These are phyloP conservation scores for Caenorhabditis inopinata DNA, from an alignment of 1,140 invertebrate species.

Conservation along the genomic window DNA sequence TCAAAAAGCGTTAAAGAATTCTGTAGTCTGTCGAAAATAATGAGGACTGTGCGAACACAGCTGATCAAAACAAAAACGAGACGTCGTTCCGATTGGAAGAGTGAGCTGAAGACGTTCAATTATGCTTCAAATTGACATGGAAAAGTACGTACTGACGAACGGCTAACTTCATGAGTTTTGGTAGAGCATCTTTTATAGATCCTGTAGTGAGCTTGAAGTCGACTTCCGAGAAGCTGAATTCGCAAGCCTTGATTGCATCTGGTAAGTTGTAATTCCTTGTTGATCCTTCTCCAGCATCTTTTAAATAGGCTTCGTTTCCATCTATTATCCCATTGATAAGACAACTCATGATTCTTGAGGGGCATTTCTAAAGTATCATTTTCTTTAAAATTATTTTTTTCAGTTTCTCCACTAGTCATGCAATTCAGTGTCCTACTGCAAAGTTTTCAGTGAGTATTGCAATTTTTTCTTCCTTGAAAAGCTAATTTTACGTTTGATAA, in stretches of 20 bases:
- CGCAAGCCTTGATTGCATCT: slow-evolving; percentile 3
- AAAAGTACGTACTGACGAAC: neutral
- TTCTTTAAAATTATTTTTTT: no score
- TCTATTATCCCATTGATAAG: neutral
- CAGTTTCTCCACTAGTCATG: no score
- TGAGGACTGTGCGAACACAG: neutral
- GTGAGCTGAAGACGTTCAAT: neutral
- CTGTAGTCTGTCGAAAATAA: neutral
- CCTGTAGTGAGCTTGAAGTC: slow-evolving; percentile 7
- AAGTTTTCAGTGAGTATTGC: no score
- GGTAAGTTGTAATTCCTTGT: slow-evolving; percentile 8
- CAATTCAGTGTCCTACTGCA: no score
- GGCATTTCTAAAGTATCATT: neutral
- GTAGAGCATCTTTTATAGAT: neutral
- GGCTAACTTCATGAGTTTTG: neutral
- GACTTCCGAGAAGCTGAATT: neutral
- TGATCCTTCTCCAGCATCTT: neutral
- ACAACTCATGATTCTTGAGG: neutral
- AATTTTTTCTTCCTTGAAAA: no score
- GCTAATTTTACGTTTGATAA: no score
- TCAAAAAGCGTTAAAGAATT: neutral
- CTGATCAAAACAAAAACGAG: neutral
- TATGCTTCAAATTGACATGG: neutral
- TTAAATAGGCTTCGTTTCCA: neutral
- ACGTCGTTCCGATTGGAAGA: neutral